These are phyloP conservation scores for Xiphias gladius DNA, from an alignment of 2,113 vertebrate species.

Conservation along the genomic window DNA sequence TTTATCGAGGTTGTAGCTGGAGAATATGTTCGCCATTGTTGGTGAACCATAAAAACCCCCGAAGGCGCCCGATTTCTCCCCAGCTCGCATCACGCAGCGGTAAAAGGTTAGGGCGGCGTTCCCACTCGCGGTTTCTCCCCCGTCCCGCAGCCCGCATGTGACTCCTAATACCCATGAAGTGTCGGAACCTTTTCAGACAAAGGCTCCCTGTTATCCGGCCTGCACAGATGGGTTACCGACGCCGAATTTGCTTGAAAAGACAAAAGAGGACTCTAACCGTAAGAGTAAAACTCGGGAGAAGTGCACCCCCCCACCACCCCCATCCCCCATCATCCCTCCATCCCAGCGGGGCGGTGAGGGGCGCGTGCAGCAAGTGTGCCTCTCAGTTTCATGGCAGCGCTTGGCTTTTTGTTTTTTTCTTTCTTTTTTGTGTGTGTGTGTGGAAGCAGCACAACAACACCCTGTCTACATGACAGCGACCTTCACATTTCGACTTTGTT, in stretches of 20 bases:
- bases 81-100: neutral
- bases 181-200: constrained; percentile 73
- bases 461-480: neutral
- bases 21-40: neutral
- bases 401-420: neutral
- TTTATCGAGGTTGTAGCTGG: too few relatives aligned
- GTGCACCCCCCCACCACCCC: constrained; percentile 18
- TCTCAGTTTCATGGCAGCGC: constrained; percentile 52
- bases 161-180: constrained; percentile 76
- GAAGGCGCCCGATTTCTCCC: neutral
- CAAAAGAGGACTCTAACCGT: constrained; percentile 80
- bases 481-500: neutral
- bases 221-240: constrained; percentile 82
- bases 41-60: neutral
- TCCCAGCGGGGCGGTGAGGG: constrained; percentile 53
- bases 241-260: constrained; percentile 74
- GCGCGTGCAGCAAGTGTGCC: constrained; percentile 83
- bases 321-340: constrained; percentile 9
- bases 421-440: neutral
- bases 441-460: neutral
- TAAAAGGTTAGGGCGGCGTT: constrained; percentile 44
- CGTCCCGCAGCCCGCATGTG: constrained; percentile 22
- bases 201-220: constrained; percentile 73
- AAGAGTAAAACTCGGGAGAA: constrained; percentile 62
- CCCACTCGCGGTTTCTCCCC: neutral